These are phyloP conservation scores for Pyxicephalus adspersus DNA, from an alignment of 2,113 vertebrate species.

Conservation along the genomic window DNA sequence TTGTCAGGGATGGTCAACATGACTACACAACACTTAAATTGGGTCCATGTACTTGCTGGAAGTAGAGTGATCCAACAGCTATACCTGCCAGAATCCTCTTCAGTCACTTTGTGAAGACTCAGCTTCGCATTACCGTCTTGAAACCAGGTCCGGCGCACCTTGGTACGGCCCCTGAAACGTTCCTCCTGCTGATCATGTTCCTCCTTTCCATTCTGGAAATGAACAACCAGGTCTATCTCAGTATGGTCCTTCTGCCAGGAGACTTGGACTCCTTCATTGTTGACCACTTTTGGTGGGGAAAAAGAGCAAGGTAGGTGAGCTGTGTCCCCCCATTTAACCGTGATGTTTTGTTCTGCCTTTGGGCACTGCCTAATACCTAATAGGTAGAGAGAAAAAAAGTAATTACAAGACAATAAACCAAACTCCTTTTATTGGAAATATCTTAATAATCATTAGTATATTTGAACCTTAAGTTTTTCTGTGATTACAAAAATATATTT, in stretches of 20 bases:
- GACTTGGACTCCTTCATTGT: not conserved
- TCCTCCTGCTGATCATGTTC: not conserved
- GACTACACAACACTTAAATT: not conserved
- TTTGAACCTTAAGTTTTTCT: too few relatives aligned
- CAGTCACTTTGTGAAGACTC: not conserved
- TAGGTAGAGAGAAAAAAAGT: not conserved
- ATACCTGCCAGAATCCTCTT: not conserved
- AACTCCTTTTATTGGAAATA: too few relatives aligned
- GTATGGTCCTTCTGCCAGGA: not conserved
- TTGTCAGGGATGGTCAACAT: not conserved
- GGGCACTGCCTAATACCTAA: not conserved
- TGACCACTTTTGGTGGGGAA: too few relatives aligned
- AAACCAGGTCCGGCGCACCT: not conserved
- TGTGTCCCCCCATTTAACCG: too few relatives aligned
- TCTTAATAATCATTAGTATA: too few relatives aligned
- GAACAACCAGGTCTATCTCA: not conserved
- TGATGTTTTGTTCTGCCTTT: not conserved
- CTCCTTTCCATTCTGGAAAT: constrained; percentile 9
- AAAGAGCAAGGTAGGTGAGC: not conserved
- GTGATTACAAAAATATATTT: too few relatives aligned
- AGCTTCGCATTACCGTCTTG: not conserved
- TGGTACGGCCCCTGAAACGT: not conserved
- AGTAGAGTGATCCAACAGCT: not conserved
- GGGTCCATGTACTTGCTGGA: not conserved
- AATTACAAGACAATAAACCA: not conserved